A percentile compares a stretch with the other conserved stretches of the same genome.
These are phyloP conservation scores for Dastarcus helophoroides DNA, from an alignment of 2,888 invertebrate genomes.

Conservation along the genomic window DNA sequence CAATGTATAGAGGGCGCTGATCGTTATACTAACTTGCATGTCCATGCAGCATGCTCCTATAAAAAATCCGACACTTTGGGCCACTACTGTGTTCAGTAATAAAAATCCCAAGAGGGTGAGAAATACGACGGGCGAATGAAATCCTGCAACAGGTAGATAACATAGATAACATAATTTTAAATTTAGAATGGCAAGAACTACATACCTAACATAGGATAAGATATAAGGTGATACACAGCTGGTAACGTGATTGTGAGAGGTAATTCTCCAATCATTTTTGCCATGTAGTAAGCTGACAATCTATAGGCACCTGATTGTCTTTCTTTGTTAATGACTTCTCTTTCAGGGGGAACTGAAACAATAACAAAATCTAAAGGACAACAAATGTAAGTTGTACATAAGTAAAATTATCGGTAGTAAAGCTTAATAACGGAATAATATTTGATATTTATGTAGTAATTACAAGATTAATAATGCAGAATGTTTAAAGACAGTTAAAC, in stretches of 20 bases:
- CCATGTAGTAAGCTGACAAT: slow-evolving; percentile 67
- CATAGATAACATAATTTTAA: too few species aligned
- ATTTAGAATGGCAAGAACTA: slow-evolving; percentile 3
- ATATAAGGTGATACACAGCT: slow-evolving; percentile 62
- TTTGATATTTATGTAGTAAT: too few species aligned
- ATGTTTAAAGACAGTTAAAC: too few species aligned
- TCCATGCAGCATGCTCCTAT: slow-evolving; percentile 68
- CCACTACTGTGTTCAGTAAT: slow-evolving; percentile 59
- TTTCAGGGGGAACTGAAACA: slow-evolving; percentile 60
- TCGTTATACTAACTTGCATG: slow-evolving; percentile 65
- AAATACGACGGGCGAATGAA: slow-evolving; percentile 53
- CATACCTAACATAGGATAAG: slow-evolving; percentile 60
- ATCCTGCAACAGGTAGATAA: slow-evolving; percentile 24
- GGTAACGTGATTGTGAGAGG: slow-evolving; percentile 64
- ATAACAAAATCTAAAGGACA: slow-evolving; percentile 9
- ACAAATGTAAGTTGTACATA: too few species aligned
- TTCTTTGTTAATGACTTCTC: slow-evolving; percentile 71
- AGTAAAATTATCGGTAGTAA: too few species aligned
- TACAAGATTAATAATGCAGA: too few species aligned
- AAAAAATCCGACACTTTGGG: slow-evolving; percentile 69
- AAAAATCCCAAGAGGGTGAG: slow-evolving; percentile 56
- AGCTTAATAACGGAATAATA: too few species aligned
- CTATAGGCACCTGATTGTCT: slow-evolving; percentile 66
- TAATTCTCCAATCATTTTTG: slow-evolving; percentile 71
- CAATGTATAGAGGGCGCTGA: slow-evolving; percentile 64